Evolutionary conservation across 2,113 vertebrate species (phyloP).

Genomic region (Cololabis saira): DNA sequence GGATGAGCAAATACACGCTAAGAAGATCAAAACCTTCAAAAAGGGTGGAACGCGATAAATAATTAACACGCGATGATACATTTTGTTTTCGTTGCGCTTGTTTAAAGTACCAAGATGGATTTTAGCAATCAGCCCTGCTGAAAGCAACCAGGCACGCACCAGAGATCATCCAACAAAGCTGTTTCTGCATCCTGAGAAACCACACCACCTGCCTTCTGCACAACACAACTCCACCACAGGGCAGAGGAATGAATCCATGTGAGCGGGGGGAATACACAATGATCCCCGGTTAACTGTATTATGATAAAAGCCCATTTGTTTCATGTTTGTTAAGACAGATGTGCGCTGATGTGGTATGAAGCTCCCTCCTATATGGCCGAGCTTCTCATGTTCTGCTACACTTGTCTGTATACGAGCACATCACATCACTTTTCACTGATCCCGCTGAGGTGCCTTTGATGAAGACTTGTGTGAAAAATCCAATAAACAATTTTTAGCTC

Average conservation of each 20-base stretch:
- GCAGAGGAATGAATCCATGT: not conserved
- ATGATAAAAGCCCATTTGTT: conserved; percentile 1
- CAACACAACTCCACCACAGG: conserved; percentile 16
- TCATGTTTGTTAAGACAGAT: not conserved
- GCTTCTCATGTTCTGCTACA: conserved; percentile 32
- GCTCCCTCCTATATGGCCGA: not conserved
- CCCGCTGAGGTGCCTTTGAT: conserved; percentile 64
- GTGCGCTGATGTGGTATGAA: not conserved
- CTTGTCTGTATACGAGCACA: conserved; percentile 60
- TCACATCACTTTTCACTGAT: conserved; percentile 48
- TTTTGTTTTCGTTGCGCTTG: not conserved
- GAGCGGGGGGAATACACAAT: not conserved
- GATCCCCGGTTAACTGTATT: not conserved
- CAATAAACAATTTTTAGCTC: conserved; percentile 66
- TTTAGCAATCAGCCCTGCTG: conserved; percentile 2
- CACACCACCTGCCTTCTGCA: conserved; percentile 18
- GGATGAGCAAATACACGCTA: not conserved
- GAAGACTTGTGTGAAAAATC: conserved; percentile 69
- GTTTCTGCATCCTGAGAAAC: conserved; percentile 15
- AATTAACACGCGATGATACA: not conserved
- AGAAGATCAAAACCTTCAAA: not conserved
- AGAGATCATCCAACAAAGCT: conserved; percentile 6
- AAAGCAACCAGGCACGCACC: conserved; percentile 11
- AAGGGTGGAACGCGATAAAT: not conserved
- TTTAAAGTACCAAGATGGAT: conserved; percentile 12